Evolutionary conservation across 2,113 vertebrate genomes (phyloP), one percentile per base, ranked within the genome.

Genomic region (Menidia beryllina): DNA sequence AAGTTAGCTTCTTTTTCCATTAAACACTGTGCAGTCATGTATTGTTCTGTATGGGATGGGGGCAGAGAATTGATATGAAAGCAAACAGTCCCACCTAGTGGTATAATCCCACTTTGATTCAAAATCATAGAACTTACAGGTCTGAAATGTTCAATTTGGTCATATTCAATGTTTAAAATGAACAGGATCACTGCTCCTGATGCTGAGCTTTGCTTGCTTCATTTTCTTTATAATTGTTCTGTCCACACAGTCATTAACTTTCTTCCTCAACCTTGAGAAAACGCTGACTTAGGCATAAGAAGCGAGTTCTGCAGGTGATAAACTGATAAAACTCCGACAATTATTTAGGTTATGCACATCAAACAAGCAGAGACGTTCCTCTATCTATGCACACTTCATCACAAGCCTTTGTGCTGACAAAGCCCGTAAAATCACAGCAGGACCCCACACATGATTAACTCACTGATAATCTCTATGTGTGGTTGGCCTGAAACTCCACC

Each of bases 81-180:
- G 76, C 25, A 66, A 82, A 88, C 39, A 85, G 77, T 69, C 34
- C 88, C 89, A 89, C 79, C 91, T 93, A 89, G 90, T 89, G 91
- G 87, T 68, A 26, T 5, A 43, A 64, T 23, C 8, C 14, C 19
- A 6, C 17, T 45, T 2, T n/a, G 5, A 5, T 23, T 52, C 39
- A 25, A 76, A 61, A 36, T 2, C 43, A 26, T 15, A 24, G 4
- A 64, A 49, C 13, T 19, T 53, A 59, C 52, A 36, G 23, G 56
- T 19, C 5, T 8, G 8, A 66, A 26, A 49, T 23, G 13, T 19
- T 21, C 11, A 24, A 47, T 4, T 13, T 59, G 48, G 30, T 56
- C 7, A 38, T 76, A 27, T 58, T 48, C 58, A 39, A 70, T 67
- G 30, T 17, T 47, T 15, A 0, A 60, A 4, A 50, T 38, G 49